Base-by-base conservation (phyloP, 2,113 vertebrate genomes). In the Spheniscus mendiculus region DNA sequence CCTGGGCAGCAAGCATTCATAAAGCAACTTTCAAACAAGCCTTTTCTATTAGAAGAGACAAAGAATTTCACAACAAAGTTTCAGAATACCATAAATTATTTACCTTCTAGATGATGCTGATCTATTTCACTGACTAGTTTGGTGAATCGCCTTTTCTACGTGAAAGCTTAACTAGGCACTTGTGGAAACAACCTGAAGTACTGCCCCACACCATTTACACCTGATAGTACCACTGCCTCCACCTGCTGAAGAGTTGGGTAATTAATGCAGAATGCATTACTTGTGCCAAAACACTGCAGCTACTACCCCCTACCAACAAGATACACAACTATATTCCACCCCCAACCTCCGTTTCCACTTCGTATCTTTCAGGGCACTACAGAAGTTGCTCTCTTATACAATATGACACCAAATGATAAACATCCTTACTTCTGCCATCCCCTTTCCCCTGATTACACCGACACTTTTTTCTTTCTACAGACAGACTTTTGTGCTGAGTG, bases 11-110 rank as follows among this genome's bases (percentile, higher is more conserved):
- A 0, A 76, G 16, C 0, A 2, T 17, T 80, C 42, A 50, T 15
- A 47, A 36, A 50, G 50, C 40, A 59, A 74, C 44, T 30, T 78
- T 45, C 80, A 74, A 87, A 92, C 63, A 77, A 90, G 44, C 10
- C n/a, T 72, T 16, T 89, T 49, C 42, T 44, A 71, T 63, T 69
- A 73, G 27, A 77, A 25, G 26, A 80, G 36, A 85, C 52, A 90
- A 95, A 92, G 67, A 92, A 91, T 74, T 91, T 81, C 42, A 13
- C 86, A 86, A 58, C 22, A 17, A 92, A 95, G 93, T 93, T 83
- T 89, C 80, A 90, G 86, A 96, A 53, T 58, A 36, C 89, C 73
- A 86, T 87, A 58, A 92, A 94, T 80, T 81, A 83, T 90, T 96
- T 81, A 92, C 67, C n/a, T 91, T 52, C 55, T 50, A 22, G 77